Conservation (phyloP, 2,888 invertebrate species). For the Polydrusus cervinus region DNA sequence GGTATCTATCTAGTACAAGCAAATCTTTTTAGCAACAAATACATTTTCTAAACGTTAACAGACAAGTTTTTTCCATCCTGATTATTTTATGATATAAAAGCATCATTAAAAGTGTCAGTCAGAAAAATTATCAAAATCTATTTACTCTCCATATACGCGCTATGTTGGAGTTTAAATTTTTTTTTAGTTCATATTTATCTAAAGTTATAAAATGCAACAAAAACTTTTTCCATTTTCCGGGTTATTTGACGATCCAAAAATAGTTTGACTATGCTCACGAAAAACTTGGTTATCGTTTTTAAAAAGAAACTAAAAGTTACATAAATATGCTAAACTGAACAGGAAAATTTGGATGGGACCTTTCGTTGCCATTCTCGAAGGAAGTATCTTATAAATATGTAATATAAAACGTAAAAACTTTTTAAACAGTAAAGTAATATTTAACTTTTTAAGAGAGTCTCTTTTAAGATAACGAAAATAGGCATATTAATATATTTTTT, state of each 20-base stretch:
- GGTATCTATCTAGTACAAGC: too few species aligned
- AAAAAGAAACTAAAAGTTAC: not conserved
- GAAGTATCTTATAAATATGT: constrained; percentile 22
- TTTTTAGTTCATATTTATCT: constrained; percentile 8
- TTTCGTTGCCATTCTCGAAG: not conserved
- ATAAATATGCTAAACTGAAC: constrained; percentile 19
- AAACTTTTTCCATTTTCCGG: constrained; percentile 29
- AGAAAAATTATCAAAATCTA: not conserved
- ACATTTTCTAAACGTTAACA: too few species aligned
- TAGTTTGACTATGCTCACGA: constrained; percentile 14
- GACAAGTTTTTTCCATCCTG: too few species aligned
- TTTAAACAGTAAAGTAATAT: not conserved
- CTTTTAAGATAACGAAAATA: not conserved
- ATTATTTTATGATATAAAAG: too few species aligned
- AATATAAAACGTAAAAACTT: constrained; percentile 5
- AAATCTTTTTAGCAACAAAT: too few species aligned
- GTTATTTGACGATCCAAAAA: constrained; percentile 20
- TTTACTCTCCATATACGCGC: not conserved
- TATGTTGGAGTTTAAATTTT: not conserved
- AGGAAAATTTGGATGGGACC: constrained; percentile 1
- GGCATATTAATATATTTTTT: not conserved
- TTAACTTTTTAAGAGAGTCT: not conserved
- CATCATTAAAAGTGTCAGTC: too few species aligned
- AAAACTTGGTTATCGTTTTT: constrained; percentile 15
- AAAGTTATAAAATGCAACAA: constrained; percentile 6